These are phyloP conservation scores for Montifringilla adamsi DNA, from an alignment of 2,113 vertebrate species.

Conservation along the genomic window DNA sequence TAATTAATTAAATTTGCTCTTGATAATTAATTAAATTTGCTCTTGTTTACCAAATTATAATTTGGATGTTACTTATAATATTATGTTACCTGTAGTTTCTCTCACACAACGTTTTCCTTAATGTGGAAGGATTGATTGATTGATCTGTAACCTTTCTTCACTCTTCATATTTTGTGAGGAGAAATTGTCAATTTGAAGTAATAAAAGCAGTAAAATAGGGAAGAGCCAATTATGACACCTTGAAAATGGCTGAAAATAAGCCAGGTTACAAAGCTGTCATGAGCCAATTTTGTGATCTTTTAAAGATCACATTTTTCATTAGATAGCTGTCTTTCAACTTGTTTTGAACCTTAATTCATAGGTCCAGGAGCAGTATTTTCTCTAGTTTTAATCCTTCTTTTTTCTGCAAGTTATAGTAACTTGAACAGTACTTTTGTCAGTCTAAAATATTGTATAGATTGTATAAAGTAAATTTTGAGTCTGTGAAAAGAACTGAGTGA, in stretches of 20 bases:
- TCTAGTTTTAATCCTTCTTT: neutral
- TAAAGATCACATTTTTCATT: neutral
- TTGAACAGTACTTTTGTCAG: neutral
- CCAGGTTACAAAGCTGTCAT: neutral
- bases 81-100: neutral
- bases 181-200: neutral
- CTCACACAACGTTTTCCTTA: neutral
- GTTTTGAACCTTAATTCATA: neutral
- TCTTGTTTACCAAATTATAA: neutral
- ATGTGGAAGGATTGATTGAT: neutral
- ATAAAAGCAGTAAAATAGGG: neutral
- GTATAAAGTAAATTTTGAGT: neutral
- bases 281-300: neutral
- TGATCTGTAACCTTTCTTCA: neutral
- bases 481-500: neutral
- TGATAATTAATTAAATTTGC: neutral
- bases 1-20: neutral
- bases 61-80: neutral
- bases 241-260: neutral
- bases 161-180: neutral
- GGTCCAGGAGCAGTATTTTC: neutral
- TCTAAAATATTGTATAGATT: neutral
- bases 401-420: neutral
- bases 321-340: neutral
- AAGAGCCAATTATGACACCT: neutral